phyloP scores from a whole-genome alignment of 2,797 vertebrate species.

The Thalassophryne amazonica region DNA sequence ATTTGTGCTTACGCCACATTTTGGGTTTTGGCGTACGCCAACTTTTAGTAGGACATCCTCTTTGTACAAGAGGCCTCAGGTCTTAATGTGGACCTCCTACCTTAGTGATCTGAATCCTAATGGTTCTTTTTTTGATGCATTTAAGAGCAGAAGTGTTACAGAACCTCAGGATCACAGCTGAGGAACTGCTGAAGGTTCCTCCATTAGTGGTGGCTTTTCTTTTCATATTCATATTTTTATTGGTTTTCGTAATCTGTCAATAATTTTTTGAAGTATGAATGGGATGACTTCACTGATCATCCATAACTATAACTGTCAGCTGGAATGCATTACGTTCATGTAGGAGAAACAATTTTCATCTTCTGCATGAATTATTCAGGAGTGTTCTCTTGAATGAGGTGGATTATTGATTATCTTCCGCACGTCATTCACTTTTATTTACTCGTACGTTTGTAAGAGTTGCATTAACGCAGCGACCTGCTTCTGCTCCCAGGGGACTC shows the following conservation, averaged over 20 bases:
- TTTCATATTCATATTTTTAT: not conserved
- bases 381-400: constrained; percentile 18
- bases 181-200: not conserved
- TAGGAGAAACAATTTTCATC: constrained; percentile 26
- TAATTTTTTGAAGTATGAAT: not conserved
- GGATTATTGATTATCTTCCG: constrained; percentile 46
- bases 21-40: too few relatives aligned
- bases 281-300: constrained; percentile 35
- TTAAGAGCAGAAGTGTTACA: too few relatives aligned
- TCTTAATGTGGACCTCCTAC: too few relatives aligned
- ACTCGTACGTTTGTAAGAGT: not conserved
- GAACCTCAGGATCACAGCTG: too few relatives aligned
- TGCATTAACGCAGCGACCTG: not conserved
- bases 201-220: too few relatives aligned
- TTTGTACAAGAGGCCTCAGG: too few relatives aligned
- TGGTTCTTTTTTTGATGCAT: too few relatives aligned
- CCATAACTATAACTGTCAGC: constrained; percentile 24
- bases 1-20: too few relatives aligned
- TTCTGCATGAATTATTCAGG: constrained; percentile 46
- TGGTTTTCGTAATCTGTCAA: constrained; percentile 13
- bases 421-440: constrained; percentile 23
- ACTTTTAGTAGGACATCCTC: too few relatives aligned
- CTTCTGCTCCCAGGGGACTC: constrained; percentile 71
- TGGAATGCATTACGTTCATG: constrained; percentile 42
- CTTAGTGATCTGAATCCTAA: too few relatives aligned